These are phyloP conservation scores for Sebastiscus albofasciatus DNA, from an alignment of 2,797 vertebrate species.

Conservation along the genomic window DNA sequence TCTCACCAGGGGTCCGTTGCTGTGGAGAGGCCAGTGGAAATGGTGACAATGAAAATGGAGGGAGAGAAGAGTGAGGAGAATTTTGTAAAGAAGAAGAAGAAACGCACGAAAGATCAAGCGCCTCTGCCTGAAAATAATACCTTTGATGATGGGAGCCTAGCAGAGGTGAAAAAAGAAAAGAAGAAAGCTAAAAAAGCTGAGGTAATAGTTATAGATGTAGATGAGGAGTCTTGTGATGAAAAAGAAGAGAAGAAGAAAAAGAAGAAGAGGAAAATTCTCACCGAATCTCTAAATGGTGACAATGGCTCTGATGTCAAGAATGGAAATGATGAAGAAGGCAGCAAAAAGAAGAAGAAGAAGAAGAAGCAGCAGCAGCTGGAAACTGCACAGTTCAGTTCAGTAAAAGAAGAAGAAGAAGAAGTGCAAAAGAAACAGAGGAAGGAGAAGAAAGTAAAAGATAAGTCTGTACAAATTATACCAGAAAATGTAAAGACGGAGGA, in stretches of 20 bases:
- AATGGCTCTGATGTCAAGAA: neutral
- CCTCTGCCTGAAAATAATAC: neutral
- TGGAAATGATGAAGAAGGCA: neutral
- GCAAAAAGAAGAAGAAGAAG: constrained; percentile 48
- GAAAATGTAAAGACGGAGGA: constrained; percentile 7
- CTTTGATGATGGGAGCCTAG: neutral
- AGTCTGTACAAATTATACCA: constrained; percentile 9
- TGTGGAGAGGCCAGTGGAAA: neutral
- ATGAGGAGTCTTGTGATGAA: neutral
- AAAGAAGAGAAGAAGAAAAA: constrained; percentile 34
- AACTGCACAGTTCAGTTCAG: neutral
- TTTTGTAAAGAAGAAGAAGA: constrained; percentile 55
- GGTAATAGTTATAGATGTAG: neutral
- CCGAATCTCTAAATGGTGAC: neutral
- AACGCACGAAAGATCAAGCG: constrained; percentile 28
- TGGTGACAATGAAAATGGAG: constrained; percentile 18
- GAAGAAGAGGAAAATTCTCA: constrained; percentile 29
- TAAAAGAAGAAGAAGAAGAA: constrained; percentile 4
- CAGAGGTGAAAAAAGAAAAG: constrained; percentile 27
- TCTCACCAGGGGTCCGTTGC: neutral
- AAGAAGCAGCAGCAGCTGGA: constrained; percentile 2
- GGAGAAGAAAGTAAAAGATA: constrained; percentile 36
- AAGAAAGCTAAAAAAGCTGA: constrained; percentile 33
- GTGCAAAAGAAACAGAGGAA: constrained; percentile 19
- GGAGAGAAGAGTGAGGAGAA: constrained; percentile 9